Evolutionary conservation across 2,888 invertebrate species (phyloP).

Genomic region (Drosophila prostipennis): DNA sequence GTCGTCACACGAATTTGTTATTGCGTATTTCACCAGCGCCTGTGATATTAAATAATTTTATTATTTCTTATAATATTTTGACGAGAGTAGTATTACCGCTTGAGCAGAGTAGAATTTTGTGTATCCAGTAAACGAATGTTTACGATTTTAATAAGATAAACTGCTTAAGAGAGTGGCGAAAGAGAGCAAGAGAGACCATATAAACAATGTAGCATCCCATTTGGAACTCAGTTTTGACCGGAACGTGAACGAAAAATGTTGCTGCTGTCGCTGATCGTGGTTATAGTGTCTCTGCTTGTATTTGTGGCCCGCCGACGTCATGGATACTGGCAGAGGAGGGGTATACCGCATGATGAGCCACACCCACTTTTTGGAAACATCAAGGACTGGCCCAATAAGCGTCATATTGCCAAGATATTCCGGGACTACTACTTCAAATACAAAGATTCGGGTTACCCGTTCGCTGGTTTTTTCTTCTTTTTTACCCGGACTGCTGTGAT

Average conservation of each 20-base stretch:
- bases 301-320: slow-evolving; percentile 48
- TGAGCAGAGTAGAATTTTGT: neutral
- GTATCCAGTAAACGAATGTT: neutral
- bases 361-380: slow-evolving; percentile 59
- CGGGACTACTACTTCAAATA: slow-evolving; percentile 58
- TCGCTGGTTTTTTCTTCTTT: slow-evolving; percentile 73
- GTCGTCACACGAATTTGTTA: neutral
- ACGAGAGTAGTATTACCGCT: no score
- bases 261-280: slow-evolving; percentile 48
- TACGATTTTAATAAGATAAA: neutral
- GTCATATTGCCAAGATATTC: slow-evolving; percentile 54
- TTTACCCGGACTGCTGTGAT: slow-evolving; percentile 57
- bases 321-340: slow-evolving; percentile 71
- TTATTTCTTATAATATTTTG: neutral
- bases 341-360: slow-evolving; percentile 67
- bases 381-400: slow-evolving; percentile 54
- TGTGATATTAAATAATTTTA: no score
- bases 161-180: neutral
- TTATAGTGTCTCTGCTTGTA: slow-evolving; percentile 42
- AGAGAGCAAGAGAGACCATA: neutral
- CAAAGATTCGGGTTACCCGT: slow-evolving; percentile 55
- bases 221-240: slow-evolving; percentile 34
- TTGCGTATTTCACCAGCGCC: neutral
- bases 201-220: neutral
- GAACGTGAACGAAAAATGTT: slow-evolving; percentile 42